These are phyloP conservation scores for Pocillopora damicornis DNA, from an alignment of 64 coral and sea anemone species.

Conservation along the genomic window DNA sequence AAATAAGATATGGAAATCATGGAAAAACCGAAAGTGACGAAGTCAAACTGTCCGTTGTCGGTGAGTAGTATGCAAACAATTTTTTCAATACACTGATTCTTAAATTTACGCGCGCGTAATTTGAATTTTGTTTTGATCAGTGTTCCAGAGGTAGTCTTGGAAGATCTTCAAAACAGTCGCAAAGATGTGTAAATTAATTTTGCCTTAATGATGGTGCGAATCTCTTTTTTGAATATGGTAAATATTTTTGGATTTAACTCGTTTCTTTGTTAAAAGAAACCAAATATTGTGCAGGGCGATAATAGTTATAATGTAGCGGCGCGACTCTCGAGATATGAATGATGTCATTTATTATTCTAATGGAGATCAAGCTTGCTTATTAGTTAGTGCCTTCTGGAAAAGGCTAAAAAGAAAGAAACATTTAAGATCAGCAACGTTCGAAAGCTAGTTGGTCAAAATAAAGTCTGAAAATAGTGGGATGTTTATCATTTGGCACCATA, in stretches of 20 bases:
- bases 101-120: not conserved
- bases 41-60: conserved; percentile 2
- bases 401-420: too few relatives aligned
- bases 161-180: not conserved
- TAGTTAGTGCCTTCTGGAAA: too few relatives aligned
- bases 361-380: too few relatives aligned
- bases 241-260: not conserved
- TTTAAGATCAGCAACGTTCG: too few relatives aligned
- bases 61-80: not conserved
- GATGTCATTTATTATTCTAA: too few relatives aligned
- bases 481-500: not conserved
- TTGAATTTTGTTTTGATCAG: not conserved
- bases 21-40: not conserved
- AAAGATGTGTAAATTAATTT: not conserved
- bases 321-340: not conserved
- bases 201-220: not conserved
- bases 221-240: too few relatives aligned
- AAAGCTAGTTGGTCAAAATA: not conserved
- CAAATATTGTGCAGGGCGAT: not conserved
- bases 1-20: not conserved
- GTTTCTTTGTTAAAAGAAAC: conserved; percentile 13
- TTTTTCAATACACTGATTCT: too few relatives aligned
- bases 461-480: not conserved
- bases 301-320: not conserved
- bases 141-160: too few relatives aligned